Percentiles rank a stretch among this genome's conserved stretches.
These are phyloP conservation scores for Caenorhabditis imperialis DNA, from an alignment of 2,888 invertebrate genomes.

Conservation along the genomic window DNA sequence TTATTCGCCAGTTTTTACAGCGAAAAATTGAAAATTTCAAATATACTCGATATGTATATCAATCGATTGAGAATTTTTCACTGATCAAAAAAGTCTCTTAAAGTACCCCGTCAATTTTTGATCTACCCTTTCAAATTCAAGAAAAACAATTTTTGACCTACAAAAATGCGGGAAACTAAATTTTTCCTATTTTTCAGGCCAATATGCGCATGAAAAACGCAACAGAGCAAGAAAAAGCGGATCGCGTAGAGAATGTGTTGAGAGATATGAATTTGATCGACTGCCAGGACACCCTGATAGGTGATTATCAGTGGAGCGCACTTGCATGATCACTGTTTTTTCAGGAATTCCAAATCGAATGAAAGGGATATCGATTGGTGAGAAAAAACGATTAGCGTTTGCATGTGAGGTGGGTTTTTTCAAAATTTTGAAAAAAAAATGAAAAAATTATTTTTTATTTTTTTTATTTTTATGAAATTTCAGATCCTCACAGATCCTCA, in stretches of 20 bases:
- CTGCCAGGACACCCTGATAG: constrained; percentile 67
- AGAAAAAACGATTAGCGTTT: constrained; percentile 91
- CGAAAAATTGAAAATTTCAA: too few species aligned
- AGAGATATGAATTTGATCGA: constrained; percentile 70
- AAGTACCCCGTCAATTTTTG: not conserved
- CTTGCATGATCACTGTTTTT: not conserved
- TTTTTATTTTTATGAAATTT: not conserved
- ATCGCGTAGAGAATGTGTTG: constrained; percentile 60
- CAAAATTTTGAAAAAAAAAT: too few species aligned
- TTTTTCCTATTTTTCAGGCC: constrained; percentile 56
- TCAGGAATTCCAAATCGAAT: constrained; percentile 63
- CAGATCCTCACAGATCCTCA: constrained; percentile 69
- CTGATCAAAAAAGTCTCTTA: not conserved
- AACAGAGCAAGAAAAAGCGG: constrained; percentile 39
- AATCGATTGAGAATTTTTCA: too few species aligned
- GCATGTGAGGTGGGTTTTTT: constrained; percentile 86
- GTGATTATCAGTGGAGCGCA: constrained; percentile 1
- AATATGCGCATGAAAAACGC: constrained; percentile 61
- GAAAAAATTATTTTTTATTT: too few species aligned
- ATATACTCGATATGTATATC: too few species aligned
- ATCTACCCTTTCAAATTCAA: too few species aligned
- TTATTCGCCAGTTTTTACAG: not conserved
- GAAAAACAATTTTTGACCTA: too few species aligned
- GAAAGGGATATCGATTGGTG: constrained; percentile 92
- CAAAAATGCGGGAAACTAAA: too few species aligned